Conservation (phyloP, 2,113 vertebrate species). For the Agapornis roseicollis region DNA sequence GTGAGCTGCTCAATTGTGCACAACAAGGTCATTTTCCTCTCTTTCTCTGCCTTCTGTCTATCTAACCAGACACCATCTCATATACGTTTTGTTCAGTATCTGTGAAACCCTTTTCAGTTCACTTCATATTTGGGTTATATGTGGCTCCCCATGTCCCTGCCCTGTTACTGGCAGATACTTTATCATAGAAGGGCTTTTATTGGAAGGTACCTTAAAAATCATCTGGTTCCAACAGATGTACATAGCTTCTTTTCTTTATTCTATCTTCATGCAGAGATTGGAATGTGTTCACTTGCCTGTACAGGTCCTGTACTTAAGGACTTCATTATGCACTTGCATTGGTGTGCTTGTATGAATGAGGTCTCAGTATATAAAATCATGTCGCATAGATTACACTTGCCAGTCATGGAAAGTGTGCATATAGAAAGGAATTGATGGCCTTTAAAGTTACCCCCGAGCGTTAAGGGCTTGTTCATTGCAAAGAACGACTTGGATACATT, state of each 20-base stretch:
- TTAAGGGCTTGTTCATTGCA: background rate
- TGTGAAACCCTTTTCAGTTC: constrained; percentile 52
- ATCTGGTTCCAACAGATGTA: background rate
- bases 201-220: background rate
- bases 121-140: constrained; percentile 52
- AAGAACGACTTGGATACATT: background rate
- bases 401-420: background rate
- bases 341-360: background rate
- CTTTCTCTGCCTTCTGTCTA: background rate
- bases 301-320: background rate
- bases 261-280: background rate
- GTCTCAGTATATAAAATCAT: background rate
- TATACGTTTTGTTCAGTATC: constrained; percentile 24
- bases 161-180: background rate
- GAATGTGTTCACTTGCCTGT: background rate
- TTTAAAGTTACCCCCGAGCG: background rate
- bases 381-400: background rate
- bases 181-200: background rate
- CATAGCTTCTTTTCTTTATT: background rate
- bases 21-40: constrained; percentile 30
- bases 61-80: background rate
- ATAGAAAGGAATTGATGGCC: background rate
- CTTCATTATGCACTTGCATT: background rate
- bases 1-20: background rate
- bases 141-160: background rate